Base-by-base conservation (phyloP, 2,888 invertebrate genomes). In the Linhomoeus sp. region DNA sequence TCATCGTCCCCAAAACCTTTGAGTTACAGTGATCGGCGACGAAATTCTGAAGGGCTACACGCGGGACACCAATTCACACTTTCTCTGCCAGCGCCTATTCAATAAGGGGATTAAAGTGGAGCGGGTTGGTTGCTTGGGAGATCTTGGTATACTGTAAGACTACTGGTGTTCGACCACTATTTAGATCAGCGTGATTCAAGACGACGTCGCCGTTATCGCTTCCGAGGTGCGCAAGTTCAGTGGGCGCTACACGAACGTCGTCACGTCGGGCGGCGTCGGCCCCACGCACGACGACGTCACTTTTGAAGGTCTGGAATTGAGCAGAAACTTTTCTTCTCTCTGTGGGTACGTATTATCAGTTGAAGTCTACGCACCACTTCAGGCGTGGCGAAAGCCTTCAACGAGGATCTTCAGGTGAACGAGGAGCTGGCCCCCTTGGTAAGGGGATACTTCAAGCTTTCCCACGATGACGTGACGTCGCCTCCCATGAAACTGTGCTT, bases 281-380 rank as follows among this genome's bases (percentile, higher is more conserved):
- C 80, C 80, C 1, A 80, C 80, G 19, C 80, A 80, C 62, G 80
- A 80, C 66, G 80, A 80, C 64, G 69, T 78, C 55, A 80, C 80
- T 1, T 79, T 76, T 66, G 75, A 76, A 70, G 79, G 78, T 67
- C 48, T 38, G 45, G 19, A 20, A 3, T 9, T 49, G 33, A 12
- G 33, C 12, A 15, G 9, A 12, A 12, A 15, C 9, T 45, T 17
- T 36, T 20, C n/a, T 20, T 15, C 9, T 14, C n/a, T 9, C 9
- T 42, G 12, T 12, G 43, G 33, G 33, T 9, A 33, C 9, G 33
- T 9, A 33, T 12, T 12, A 15, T 33, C 15, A 9, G 15, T 15
- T 33, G 12, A 33, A 9, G 9, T 15, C 9, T 15, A 12, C 33
- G 33, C 33, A 33, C 33, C 9, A 33, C 45, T 56, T 41, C 45